Percentiles rank a stretch among this genome's conserved stretches.
phyloP scores from a whole-genome alignment of 2,113 vertebrate species.

The Ailuropoda melanoleuca region DNA sequence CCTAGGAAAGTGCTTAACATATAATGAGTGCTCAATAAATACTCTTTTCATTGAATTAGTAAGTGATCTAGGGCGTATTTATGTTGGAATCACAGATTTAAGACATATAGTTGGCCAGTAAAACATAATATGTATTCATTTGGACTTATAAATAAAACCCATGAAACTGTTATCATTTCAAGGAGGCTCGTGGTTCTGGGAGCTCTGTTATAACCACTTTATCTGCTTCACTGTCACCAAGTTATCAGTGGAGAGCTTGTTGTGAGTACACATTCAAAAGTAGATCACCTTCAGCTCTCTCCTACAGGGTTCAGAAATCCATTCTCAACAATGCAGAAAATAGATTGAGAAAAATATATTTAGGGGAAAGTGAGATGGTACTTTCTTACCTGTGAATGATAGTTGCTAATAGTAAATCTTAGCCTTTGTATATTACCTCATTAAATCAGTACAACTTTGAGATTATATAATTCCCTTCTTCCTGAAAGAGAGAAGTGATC shows the following conservation, averaged over 20 bases:
- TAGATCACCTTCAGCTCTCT: neutral
- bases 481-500: neutral
- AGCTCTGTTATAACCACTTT: neutral
- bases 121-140: neutral
- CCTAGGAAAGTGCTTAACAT: neutral
- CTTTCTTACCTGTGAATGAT: neutral
- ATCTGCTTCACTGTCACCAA: neutral
- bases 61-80: neutral
- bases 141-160: conserved; percentile 1
- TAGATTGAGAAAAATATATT: neutral
- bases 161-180: neutral
- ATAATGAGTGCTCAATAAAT: neutral
- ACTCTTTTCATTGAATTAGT: neutral
- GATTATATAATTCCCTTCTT: neutral
- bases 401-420: neutral
- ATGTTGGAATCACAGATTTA: neutral
- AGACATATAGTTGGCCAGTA: neutral
- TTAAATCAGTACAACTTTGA: neutral
- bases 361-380: neutral
- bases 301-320: neutral
- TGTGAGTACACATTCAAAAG: neutral
- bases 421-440: neutral
- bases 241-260: neutral
- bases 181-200: neutral
- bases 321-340: neutral